Evolutionary conservation across 2,888 invertebrate species (phyloP).

Genomic region (Harpalus rufipes): DNA sequence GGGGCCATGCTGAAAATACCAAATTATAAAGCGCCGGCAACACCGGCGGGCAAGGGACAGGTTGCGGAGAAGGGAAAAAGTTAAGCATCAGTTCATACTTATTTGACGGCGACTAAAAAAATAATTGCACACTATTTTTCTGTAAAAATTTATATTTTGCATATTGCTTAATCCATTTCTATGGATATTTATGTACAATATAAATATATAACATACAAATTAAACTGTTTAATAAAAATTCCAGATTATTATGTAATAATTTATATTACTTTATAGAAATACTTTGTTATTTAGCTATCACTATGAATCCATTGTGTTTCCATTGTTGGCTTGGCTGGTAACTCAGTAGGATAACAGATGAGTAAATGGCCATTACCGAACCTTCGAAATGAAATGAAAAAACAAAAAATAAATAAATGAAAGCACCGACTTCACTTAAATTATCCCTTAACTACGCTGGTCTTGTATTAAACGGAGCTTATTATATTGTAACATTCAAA

Average conservation of each 20-base stretch:
- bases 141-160: slow-evolving; percentile 58
- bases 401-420: slow-evolving; percentile 64
- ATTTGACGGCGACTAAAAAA: no score
- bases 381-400: slow-evolving; percentile 71
- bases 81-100: no score
- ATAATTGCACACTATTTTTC: not conserved
- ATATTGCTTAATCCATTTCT: slow-evolving; percentile 47
- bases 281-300: slow-evolving; percentile 58
- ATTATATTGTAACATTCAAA: no score
- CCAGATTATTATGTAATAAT: slow-evolving; percentile 17
- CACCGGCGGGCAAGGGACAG: no score
- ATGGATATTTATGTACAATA: slow-evolving; percentile 41
- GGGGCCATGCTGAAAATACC: no score
- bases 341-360: slow-evolving; percentile 74
- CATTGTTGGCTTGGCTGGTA: slow-evolving; percentile 71
- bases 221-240: slow-evolving; percentile 36
- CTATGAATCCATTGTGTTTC: slow-evolving; percentile 73
- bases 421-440: no score
- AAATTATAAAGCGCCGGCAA: no score
- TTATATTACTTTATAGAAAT: slow-evolving; percentile 47
- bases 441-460: no score
- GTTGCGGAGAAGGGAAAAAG: no score
- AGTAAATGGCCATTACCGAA: slow-evolving; percentile 75
- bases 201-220: slow-evolving; percentile 45
- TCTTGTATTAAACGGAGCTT: no score